Base-by-base conservation (phyloP, 2,113 vertebrate genomes). In the Boulengeromyrus knoepffleri region DNA sequence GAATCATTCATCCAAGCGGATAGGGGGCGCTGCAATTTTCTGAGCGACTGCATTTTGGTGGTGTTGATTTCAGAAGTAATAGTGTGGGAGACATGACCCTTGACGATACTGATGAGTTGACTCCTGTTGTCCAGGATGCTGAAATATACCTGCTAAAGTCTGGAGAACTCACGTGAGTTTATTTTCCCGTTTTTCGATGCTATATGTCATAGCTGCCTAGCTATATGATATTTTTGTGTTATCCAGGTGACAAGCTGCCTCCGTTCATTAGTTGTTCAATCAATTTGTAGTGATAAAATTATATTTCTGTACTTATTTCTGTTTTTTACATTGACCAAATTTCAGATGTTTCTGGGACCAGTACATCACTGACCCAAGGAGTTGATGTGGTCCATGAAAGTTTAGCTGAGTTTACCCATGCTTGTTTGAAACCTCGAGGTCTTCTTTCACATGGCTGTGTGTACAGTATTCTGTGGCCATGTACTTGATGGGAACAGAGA, bases 121-220 rank as follows among this genome's bases (percentile, higher is more conserved):
- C 89, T 56, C 92, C 95, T 1, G 39, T 96, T 6, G 95, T 96
- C 36, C 98, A 99, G 94, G 98, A 99, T 80, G 94, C 97, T 21
- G 98, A 99, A 91, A 97, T 99, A 93, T 96, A 96, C 93, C 93
- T 99, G 93, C 94, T 99, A 88, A 98, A 97, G 93, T 97, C 97
- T 1, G 98, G 97, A 93, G 98, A 99, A 89, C 94, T 97, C 87
- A 99, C 97, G 98, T 99, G 93, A 96, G 97, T 95, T 87, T 87
- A 91, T 6, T 31, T 13, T 39, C 4, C 27, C 31, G 21, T 66
- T 9, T 85, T 49, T 27, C 42, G 6, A 62, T 66, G 8, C 8
- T 66, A 13, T 27, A 70, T 31, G 10, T 13, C n/a, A 31, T 70
- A 31, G 7, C 19, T 45, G 77, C 77, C 15, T 83, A 3, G 31